phyloP scores from a whole-genome alignment of 2,113 vertebrate genomes.

The Todiramphus saurophagus region DNA sequence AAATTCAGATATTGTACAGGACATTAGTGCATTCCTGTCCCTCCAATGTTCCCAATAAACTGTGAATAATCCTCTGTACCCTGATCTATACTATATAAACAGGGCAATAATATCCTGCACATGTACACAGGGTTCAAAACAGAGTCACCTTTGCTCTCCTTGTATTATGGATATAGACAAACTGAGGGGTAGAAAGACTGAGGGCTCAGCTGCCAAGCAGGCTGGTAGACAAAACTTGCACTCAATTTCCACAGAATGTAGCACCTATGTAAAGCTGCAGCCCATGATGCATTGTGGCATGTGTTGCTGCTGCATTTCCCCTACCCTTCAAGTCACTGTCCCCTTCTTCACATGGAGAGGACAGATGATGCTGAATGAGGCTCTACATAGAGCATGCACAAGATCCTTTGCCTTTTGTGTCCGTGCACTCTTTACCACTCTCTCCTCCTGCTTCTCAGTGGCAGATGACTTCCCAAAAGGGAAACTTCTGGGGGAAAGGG shows the following conservation, averaged over 20 bases:
- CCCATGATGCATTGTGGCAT: rapidly evolving
- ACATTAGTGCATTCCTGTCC: neutral
- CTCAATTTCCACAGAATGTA: neutral
- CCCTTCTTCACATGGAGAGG: neutral
- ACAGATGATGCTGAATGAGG: neutral
- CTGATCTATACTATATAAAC: neutral
- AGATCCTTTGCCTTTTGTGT: neutral
- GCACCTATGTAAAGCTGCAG: neutral
- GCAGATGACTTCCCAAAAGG: neutral
- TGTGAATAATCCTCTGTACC: neutral
- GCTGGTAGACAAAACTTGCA: neutral
- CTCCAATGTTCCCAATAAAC: neutral
- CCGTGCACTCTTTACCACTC: too few species aligned
- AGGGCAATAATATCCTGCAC: neutral
- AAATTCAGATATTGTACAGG: neutral
- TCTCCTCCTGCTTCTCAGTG: neutral
- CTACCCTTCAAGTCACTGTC: neutral
- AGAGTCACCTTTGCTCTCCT: neutral
- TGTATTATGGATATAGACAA: neutral
- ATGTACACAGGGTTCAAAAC: neutral
- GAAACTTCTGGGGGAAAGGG: neutral
- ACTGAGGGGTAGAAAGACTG: neutral
- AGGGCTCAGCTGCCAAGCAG: neutral
- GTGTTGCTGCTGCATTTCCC: neutral
- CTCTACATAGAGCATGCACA: neutral